A percentile compares a stretch with the other conserved stretches of the same genome.
Evolutionary conservation across 2,888 invertebrate species (phyloP).

Genomic region (Invenusta paracnida): DNA sequence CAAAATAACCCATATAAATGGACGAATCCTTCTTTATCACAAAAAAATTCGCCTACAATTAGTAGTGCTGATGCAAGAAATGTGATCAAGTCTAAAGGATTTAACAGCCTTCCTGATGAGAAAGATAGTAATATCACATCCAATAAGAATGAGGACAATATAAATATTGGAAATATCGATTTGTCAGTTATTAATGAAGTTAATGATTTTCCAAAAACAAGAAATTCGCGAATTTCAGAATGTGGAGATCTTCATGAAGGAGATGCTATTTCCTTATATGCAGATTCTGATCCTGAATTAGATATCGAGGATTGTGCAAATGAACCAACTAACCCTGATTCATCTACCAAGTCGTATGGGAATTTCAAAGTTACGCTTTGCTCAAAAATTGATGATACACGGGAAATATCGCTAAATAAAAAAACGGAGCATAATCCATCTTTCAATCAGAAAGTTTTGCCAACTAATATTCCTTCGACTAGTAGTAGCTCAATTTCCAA

Average conservation of each 20-base stretch:
- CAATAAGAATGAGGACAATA: no score
- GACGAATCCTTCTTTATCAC: no score
- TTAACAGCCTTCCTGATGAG: no score
- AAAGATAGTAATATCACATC: no score
- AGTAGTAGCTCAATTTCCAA: background rate
- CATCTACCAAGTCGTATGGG: background rate
- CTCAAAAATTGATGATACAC: background rate
- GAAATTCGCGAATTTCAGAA: background rate
- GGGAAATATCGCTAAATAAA: background rate
- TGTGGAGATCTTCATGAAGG: background rate
- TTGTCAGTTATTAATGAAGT: no score
- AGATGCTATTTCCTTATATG: slow-evolving; percentile 3
- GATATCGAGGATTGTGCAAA: background rate
- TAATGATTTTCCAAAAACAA: background rate
- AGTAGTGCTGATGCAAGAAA: no score
- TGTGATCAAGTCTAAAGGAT: no score
- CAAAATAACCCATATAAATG: no score
- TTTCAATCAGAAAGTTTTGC: no score
- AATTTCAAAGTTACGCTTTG: background rate
- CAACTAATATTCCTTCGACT: background rate
- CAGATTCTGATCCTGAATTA: background rate
- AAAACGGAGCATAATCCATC: no score
- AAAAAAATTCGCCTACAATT: no score
- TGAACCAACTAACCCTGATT: background rate
- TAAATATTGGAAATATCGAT: no score